These are phyloP conservation scores for Epinotia bilunana DNA, from an alignment of 2,888 invertebrate genomes.

Conservation along the genomic window DNA sequence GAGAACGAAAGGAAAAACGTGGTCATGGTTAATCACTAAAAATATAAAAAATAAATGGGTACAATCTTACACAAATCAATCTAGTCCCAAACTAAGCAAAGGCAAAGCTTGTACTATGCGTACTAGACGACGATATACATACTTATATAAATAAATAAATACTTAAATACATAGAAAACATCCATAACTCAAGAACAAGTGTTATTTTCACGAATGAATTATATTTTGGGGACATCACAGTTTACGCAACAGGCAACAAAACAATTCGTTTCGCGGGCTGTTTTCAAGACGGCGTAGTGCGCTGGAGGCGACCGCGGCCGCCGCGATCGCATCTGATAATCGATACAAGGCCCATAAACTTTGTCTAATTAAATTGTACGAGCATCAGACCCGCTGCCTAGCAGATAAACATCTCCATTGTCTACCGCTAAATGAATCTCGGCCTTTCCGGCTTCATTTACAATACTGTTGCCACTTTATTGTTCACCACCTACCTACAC, in stretches of 20 bases:
- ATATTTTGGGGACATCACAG: slow-evolving; percentile 2
- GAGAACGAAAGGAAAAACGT: no score
- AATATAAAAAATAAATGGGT: no score
- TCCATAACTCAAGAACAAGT: neutral
- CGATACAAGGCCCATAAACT: slow-evolving; percentile 74
- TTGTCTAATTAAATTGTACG: slow-evolving; percentile 81
- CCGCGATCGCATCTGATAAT: slow-evolving; percentile 70
- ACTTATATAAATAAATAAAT: no score
- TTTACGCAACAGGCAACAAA: slow-evolving; percentile 28
- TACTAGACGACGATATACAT: no score
- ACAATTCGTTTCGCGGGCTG: slow-evolving; percentile 39
- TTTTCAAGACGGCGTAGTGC: slow-evolving; percentile 45
- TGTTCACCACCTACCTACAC: slow-evolving; percentile 23
- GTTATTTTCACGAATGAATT: neutral
- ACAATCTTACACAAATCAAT: no score
- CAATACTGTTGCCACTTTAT: slow-evolving; percentile 46
- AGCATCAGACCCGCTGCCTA: slow-evolving; percentile 64
- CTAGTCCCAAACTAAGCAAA: no score
- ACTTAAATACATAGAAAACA: no score
- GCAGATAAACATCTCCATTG: slow-evolving; percentile 80
- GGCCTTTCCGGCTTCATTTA: slow-evolving; percentile 67
- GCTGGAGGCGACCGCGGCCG: slow-evolving; percentile 59
- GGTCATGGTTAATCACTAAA: no score
- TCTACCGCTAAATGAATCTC: slow-evolving; percentile 77
- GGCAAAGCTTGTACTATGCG: no score